phyloP scores from a whole-genome alignment of 2,113 vertebrate genomes.

The Lathamus discolor region DNA sequence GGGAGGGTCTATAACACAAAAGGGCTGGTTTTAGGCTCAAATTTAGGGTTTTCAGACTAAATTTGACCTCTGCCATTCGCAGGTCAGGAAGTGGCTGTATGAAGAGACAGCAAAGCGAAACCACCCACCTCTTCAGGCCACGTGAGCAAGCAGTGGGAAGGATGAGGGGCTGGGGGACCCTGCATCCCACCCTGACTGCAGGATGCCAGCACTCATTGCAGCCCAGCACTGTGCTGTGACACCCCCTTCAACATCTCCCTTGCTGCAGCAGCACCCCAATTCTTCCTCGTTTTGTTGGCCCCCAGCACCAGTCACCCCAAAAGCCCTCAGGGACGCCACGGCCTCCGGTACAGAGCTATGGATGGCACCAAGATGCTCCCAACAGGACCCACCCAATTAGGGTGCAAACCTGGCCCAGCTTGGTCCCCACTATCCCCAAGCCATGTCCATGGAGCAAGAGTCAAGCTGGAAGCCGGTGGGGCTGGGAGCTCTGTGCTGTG shows the following conservation, averaged over 20 bases:
- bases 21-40: neutral
- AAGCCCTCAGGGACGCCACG: neutral
- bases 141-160: neutral
- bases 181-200: fast-evolving
- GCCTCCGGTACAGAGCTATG: fast-evolving
- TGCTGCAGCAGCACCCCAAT: fast-evolving
- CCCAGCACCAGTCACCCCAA: neutral
- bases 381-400: fast-evolving
- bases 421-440: neutral
- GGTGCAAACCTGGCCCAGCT: neutral
- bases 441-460: fast-evolving
- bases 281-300: too few species aligned
- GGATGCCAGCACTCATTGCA: neutral
- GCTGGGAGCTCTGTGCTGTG: fast-evolving
- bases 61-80: neutral
- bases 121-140: neutral
- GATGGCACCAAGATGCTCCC: fast-evolving
- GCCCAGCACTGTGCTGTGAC: fast-evolving
- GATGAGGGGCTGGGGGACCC: neutral
- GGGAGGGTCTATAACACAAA: neutral
- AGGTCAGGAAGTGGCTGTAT: slow-evolving; percentile 51
- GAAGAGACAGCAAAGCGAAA: slow-evolving; percentile 50
- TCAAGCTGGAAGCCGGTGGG: fast-evolving
- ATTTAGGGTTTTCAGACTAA: neutral
- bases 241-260: neutral